A percentile compares a stretch with the other conserved stretches of the same genome.
Conservation (phyloP, 2,113 vertebrate genomes). For the Gymnarchus niloticus region DNA sequence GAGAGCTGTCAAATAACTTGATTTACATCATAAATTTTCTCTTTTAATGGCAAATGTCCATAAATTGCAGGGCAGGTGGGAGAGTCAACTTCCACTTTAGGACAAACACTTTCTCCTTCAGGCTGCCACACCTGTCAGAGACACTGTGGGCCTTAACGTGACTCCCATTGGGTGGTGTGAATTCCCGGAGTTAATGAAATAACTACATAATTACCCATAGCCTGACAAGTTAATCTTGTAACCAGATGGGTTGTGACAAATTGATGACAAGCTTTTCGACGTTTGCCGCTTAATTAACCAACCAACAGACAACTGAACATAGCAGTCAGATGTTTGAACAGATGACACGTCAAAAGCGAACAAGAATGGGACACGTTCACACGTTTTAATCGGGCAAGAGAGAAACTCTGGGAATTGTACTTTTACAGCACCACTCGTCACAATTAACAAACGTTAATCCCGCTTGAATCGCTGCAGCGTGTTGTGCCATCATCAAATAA, state of each 20-base stretch:
- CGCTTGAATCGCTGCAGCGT: neutral
- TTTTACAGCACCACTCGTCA: neutral
- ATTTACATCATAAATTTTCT: no score
- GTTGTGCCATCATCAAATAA: neutral
- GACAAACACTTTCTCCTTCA: neutral
- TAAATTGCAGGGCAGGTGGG: no score
- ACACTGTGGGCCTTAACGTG: conserved; percentile 25
- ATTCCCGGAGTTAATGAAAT: conserved; percentile 37
- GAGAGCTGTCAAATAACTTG: neutral
- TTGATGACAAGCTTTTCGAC: conserved; percentile 30
- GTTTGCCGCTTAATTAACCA: conserved; percentile 18
- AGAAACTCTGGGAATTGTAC: neutral
- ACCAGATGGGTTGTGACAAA: conserved; percentile 36
- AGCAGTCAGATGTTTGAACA: conserved; percentile 6
- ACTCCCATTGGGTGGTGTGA: conserved; percentile 28
- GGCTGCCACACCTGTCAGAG: neutral
- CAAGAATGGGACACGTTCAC: neutral
- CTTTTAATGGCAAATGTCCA: neutral
- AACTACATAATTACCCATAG: conserved; percentile 37
- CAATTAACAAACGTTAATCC: neutral
- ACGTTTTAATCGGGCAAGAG: neutral
- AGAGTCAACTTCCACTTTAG: no score
- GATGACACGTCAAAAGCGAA: neutral
- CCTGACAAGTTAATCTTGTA: conserved; percentile 44
- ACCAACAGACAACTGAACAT: neutral